Evolutionary conservation across 1,140 invertebrate species (phyloP).

Genomic region (Drosophila ironensis): DNA sequence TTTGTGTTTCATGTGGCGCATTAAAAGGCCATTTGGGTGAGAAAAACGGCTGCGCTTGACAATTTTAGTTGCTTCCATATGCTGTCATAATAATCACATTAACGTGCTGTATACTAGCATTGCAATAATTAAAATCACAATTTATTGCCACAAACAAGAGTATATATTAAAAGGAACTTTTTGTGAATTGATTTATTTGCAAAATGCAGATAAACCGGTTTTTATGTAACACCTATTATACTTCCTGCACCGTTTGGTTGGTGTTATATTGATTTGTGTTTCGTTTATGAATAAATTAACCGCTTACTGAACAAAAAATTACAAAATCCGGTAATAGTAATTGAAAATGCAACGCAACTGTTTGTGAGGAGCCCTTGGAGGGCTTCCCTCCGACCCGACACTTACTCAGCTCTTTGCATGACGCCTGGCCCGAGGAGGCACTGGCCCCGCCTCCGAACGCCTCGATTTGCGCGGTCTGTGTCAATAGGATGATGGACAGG

Average conservation of each 20-base stretch:
- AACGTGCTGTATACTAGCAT: background rate
- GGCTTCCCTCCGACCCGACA: background rate
- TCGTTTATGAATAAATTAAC: too few species aligned
- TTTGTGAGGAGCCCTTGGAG: background rate
- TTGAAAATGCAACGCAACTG: too few species aligned
- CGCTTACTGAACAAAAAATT: too few species aligned
- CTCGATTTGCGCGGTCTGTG: constrained; percentile 43
- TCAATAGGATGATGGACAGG: constrained; percentile 66
- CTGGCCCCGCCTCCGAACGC: constrained; percentile 28
- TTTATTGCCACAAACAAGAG: background rate
- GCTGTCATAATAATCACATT: background rate
- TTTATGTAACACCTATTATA: too few species aligned
- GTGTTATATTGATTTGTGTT: too few species aligned
- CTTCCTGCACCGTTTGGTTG: too few species aligned
- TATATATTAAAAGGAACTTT: background rate
- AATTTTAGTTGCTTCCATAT: background rate
- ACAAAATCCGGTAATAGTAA: too few species aligned
- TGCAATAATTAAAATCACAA: background rate
- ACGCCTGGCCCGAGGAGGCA: constrained; percentile 2
- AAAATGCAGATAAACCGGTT: too few species aligned
- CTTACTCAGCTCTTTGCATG: constrained; percentile 72
- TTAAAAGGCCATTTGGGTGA: background rate
- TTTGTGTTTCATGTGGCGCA: background rate
- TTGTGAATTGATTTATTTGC: too few species aligned
- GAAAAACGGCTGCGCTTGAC: background rate